Evolutionary conservation across 2,797 vertebrate species (phyloP), one percentile per base, ranked within the genome.

Genomic region (Anableps anableps): DNA sequence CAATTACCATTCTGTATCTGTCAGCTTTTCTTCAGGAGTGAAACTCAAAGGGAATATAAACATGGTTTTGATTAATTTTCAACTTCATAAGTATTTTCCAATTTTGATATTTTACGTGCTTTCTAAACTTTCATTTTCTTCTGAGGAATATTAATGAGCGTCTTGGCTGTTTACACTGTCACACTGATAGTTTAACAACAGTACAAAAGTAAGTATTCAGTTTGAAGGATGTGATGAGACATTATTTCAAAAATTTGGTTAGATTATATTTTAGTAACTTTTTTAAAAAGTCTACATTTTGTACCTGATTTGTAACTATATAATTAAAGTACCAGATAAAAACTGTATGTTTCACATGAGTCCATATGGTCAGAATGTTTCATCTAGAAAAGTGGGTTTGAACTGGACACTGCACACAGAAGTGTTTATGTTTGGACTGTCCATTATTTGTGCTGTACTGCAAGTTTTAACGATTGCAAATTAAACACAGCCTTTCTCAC

Each of bases 401-500:
- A 79, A 84, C 75, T 79, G 50, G 79, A 86, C 80, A 81, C 82
- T 77, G 82, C 76, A 81, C 83, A 87, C 72, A 29, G 8, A 80
- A 23, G 74, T 83, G 82, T 76, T 78, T 38, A 60, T 87, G 79
- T 76, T 74, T 70, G 80, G 86, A 83, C 72, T 85, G 81, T 86
- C 85, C 91, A 47, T 85, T 87, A 86, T 85, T 77, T 92, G 83
- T 87, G 88, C 86, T 89, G 84, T 92, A 85, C 80, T 93, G 91
- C 85, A 83, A 87, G 80, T 89, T 88, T 84, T 85, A 86, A 85
- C 82, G 89, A 89, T 90, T 90, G 84, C 87, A 90, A 90, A 96
- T 94, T 93, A 95, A 95, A 94, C 88, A 90, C 89, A 75, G 79
- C 73, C 90, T 94, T 94, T 91, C 88, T 93, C 93, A 93, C 91